Conservation (phyloP, 2,113 vertebrate genomes). For the Strigops habroptila region DNA sequence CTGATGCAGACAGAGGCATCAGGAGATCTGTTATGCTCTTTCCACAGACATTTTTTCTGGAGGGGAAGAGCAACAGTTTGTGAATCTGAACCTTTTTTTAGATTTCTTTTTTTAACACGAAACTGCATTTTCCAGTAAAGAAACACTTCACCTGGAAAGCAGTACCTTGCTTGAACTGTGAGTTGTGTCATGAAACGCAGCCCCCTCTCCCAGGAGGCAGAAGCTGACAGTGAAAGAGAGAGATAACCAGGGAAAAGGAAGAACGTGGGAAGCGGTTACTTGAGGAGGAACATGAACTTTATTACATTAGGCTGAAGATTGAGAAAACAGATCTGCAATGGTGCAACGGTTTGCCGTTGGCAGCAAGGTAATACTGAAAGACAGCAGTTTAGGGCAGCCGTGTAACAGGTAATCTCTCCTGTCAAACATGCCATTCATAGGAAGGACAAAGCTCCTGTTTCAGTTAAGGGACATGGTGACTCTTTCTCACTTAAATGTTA, state of each 20-base stretch:
- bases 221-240: neutral
- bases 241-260: neutral
- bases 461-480: neutral
- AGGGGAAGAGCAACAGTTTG: neutral
- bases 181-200: neutral
- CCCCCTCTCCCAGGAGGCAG: neutral
- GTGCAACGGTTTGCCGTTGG: neutral
- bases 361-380: neutral
- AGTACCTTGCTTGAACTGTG: neutral
- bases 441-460: neutral
- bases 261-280: neutral
- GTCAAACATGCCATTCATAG: neutral
- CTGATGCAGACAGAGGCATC: neutral
- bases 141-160: neutral
- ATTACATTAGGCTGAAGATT: neutral
- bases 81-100: neutral
- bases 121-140: neutral
- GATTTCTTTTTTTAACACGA: neutral
- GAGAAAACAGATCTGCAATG: neutral
- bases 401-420: neutral
- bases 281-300: neutral
- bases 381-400: neutral
- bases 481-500: neutral
- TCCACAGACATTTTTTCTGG: rapidly evolving
- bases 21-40: neutral